A percentile compares a stretch with the other conserved stretches of the same genome.
phyloP scores from a whole-genome alignment of 2,888 invertebrate species.

The Trachelus stipa region DNA sequence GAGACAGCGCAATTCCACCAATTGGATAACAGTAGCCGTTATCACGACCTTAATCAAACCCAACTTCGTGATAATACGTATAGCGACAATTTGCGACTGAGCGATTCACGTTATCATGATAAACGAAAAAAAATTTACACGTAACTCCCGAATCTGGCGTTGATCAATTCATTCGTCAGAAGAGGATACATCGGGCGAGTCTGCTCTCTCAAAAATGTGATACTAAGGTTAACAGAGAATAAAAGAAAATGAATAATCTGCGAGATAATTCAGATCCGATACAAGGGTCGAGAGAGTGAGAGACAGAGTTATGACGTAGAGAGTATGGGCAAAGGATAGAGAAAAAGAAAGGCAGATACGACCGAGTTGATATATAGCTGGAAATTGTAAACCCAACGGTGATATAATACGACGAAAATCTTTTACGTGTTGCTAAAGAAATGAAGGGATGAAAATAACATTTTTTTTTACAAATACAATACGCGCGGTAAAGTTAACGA shows the following conservation, averaged over 20 bases:
- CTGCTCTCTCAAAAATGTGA: constrained; percentile 48
- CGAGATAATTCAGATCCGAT: background rate
- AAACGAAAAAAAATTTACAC: background rate
- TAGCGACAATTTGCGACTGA: background rate
- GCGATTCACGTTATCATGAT: background rate
- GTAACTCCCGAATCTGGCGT: background rate
- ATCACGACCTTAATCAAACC: background rate
- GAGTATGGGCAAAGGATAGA: background rate
- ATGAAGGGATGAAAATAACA: background rate
- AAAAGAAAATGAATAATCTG: background rate
- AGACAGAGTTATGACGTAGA: background rate
- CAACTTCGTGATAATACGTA: background rate
- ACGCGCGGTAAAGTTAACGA: background rate
- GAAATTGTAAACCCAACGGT: background rate
- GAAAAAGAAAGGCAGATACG: background rate
- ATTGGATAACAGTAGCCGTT: background rate
- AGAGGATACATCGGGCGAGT: constrained; percentile 44
- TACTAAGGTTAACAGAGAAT: constrained; percentile 47
- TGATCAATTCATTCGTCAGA: background rate
- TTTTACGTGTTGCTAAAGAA: background rate
- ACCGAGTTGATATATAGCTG: background rate
- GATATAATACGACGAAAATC: background rate
- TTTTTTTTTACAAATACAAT: background rate
- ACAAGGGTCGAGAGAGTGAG: constrained; percentile 4
- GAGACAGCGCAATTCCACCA: background rate